A percentile compares a stretch with the other conserved stretches of the same genome.
phyloP scores from a whole-genome alignment of 2,888 invertebrate genomes.

The Eremobia ochroleuca region DNA sequence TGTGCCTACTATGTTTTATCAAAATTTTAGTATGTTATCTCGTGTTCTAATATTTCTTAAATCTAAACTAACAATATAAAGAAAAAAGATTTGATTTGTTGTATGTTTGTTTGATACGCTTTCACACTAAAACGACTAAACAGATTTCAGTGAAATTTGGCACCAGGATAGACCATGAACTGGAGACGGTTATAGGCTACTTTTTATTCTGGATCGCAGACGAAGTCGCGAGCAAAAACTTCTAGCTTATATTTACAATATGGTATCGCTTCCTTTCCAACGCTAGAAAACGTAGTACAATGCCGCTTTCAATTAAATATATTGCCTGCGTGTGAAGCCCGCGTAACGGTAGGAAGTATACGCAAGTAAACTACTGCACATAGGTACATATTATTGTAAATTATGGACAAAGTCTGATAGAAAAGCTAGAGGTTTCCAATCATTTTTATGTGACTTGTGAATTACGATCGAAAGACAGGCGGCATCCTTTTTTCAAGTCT shows the following conservation, averaged over 20 bases:
- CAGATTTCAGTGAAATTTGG: no score
- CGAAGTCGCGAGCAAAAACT: no score
- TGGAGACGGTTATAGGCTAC: no score
- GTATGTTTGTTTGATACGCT: no score
- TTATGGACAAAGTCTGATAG: background rate
- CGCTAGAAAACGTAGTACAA: slow-evolving; percentile 1
- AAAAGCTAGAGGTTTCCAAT: background rate
- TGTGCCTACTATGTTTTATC: background rate
- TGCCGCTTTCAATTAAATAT: slow-evolving; percentile 16
- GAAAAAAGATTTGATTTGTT: no score
- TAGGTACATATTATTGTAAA: background rate
- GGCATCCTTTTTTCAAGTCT: background rate
- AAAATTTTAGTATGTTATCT: background rate
- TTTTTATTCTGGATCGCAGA: no score
- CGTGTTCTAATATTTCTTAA: background rate
- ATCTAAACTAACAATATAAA: no score
- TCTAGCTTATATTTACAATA: background rate
- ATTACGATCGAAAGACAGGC: background rate
- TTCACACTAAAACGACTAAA: no score
- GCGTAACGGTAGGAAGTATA: slow-evolving; percentile 21
- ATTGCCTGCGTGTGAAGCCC: slow-evolving; percentile 30
- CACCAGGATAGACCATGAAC: no score
- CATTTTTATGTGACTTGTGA: background rate
- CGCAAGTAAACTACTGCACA: background rate
- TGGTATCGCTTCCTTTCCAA: slow-evolving; percentile 32